Base-by-base conservation (phyloP, 2,888 invertebrate genomes). In the Scaptomyza polygonia region DNA sequence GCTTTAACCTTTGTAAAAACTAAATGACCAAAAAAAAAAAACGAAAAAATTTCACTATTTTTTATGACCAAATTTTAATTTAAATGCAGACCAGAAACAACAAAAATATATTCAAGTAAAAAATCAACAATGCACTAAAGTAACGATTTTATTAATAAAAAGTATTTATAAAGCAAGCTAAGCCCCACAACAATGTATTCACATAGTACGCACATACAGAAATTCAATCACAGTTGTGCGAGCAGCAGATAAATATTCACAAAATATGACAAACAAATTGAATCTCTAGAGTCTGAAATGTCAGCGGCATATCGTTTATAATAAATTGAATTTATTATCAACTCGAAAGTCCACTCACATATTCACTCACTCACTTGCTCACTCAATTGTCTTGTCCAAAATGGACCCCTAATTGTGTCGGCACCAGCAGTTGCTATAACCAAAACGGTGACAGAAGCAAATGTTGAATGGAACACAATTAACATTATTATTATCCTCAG, bases 261-360 rank as follows among this genome's bases (percentile, higher is more conserved):
- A 44, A 61, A 66, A 61, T 72, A 61, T 61, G 55, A 34, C 27
- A 39, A 27, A 64, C 62, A 86, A 86, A 83, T 79, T 77, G 61
- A 81, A 66, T 84, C 88, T 72, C 73, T 59, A 56, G 70, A 55
- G 67, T 62, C 57, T 52, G 52, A 65, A 68, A 81, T 81, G 87
- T 78, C 81, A 71, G 63, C 71, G 62, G 69, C 63, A 73, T 73
- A 85, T 81, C 70, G 61, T 56, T 61, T 68, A 74, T 70, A 83
- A 86, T 83, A 86, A 86, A 83, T 83, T 88, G 59, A 79, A 86
- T 88, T 82, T 86, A 88, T 72, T 77, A 72, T 72, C 66, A 71
- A 36, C 77, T 72, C 62, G 62, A 62, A 57, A 58, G 70, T 53
- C 25, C 27, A 9, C 64, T 51, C 55, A 5, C 56, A 30, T n/a